Evolutionary conservation across 2,797 vertebrate genomes (phyloP), one percentile per base, ranked within the genome.

Genomic region (Xiphophorus birchmanni): DNA sequence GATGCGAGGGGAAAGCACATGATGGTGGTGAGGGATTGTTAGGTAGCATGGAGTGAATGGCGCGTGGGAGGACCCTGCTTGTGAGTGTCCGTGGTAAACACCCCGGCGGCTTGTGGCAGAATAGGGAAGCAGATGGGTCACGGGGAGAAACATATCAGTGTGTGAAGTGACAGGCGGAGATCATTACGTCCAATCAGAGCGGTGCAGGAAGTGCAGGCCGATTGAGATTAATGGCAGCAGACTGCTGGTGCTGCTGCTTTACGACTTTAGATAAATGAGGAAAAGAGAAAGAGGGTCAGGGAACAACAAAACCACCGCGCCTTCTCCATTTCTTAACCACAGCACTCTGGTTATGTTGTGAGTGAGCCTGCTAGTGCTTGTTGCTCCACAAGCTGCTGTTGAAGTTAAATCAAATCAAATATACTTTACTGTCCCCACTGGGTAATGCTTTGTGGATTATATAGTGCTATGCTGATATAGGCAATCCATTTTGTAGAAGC

Each of bases 171-270:
- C 92, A 93, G 91, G 89, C 92, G 87, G 90, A 92, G 93, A 94
- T 95, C 94, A 94, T 94, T 95, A 94, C 90, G 50, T 89, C 92
- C 94, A 95, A 94, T 95, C 90, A 93, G 91, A 94, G 86, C 80
- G 3, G 86, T 29, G 83, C 90, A 93, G 92, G 90, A 92, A 94
- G 93, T 90, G 89, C 81, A 78, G 86, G 73, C 79, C 84, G 87
- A 94, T 91, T 89, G 93, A 94, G 93, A 94, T 91, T 87, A 92
- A 94, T 92, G 90, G 92, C 87, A 84, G 79, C 90, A 87, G 92
- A 86, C 90, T 80, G 87, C 85, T 71, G 26, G 42, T 80, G 89
- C 88, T 45, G 67, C 69, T 80, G 89, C 88, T 90, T 90, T 83
- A 87, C 91, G 90, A 92, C 88, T 91, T 89, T 88, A 87, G 91